phyloP scores from a whole-genome alignment of 2,113 vertebrate species.

The Haemorhous mexicanus region DNA sequence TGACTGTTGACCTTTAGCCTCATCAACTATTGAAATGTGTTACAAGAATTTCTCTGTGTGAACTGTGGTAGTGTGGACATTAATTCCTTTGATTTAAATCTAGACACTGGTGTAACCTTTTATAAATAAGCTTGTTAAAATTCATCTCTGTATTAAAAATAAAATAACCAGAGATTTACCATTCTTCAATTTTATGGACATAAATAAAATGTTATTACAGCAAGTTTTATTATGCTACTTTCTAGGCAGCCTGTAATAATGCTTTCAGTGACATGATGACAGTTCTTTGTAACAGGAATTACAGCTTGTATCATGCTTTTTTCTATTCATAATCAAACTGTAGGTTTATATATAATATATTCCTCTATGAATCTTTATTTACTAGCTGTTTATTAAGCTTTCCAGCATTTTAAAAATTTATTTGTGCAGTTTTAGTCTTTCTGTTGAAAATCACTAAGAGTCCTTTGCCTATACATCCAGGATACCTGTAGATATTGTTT shows the following conservation, averaged over 20 bases:
- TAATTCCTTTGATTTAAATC: constrained; percentile 41
- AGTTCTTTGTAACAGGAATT: constrained; percentile 10
- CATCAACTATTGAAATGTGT: background rate
- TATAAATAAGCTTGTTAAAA: constrained; percentile 54
- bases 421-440: background rate
- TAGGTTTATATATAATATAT: background rate
- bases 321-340: background rate
- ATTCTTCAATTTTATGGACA: constrained; percentile 35
- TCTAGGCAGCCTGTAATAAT: background rate
- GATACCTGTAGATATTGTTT: background rate
- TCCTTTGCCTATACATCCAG: background rate
- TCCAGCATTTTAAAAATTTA: background rate
- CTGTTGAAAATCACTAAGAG: background rate
- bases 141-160: constrained; percentile 21
- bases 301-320: background rate
- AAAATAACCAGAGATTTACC: constrained; percentile 10
- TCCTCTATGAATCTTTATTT: background rate
- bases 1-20: constrained; percentile 29
- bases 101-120: constrained; percentile 28
- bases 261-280: background rate
- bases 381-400: background rate
- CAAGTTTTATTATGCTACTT: background rate
- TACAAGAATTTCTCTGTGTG: background rate
- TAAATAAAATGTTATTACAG: constrained; percentile 45
- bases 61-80: background rate